These are phyloP conservation scores for Dicranocentrus wangi DNA, from an alignment of 2,888 invertebrate genomes.

Conservation along the genomic window DNA sequence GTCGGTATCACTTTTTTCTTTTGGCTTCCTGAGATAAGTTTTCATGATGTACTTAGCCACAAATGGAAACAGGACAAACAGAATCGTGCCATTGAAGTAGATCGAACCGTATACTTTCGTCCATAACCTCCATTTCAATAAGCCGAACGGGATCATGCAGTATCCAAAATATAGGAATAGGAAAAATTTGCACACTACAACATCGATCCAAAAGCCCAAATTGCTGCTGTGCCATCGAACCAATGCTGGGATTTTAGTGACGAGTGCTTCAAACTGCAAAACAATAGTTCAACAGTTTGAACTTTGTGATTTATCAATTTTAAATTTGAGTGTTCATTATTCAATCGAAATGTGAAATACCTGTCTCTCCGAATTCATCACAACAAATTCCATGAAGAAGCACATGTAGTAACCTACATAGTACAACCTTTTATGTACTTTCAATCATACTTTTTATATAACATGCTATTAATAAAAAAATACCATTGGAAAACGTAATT, in stretches of 20 bases:
- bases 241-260: conserved; percentile 77
- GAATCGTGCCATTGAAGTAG: conserved; percentile 82
- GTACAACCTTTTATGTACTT: not conserved
- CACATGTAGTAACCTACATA: conserved; percentile 86
- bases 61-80: conserved; percentile 82
- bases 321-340: not conserved
- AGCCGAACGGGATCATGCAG: conserved; percentile 84
- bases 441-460: not conserved
- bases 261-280: conserved; percentile 78
- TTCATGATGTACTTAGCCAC: conserved; percentile 75
- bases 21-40: conserved; percentile 60
- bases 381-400: conserved; percentile 92
- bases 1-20: conserved; percentile 8
- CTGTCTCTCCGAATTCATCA: conserved; percentile 89
- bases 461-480: conserved; percentile 1
- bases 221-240: conserved; percentile 75
- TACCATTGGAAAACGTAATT: too few relatives aligned
- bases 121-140: conserved; percentile 83
- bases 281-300: too few relatives aligned
- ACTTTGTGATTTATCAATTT: too few relatives aligned
- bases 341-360: conserved; percentile 76
- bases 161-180: conserved; percentile 89
- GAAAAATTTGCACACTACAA: conserved; percentile 81
- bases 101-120: conserved; percentile 80
- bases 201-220: conserved; percentile 70